Evolutionary conservation across 2,797 vertebrate genomes (phyloP), one percentile per base, ranked within the genome.

Genomic region (Darevskia mixta): DNA sequence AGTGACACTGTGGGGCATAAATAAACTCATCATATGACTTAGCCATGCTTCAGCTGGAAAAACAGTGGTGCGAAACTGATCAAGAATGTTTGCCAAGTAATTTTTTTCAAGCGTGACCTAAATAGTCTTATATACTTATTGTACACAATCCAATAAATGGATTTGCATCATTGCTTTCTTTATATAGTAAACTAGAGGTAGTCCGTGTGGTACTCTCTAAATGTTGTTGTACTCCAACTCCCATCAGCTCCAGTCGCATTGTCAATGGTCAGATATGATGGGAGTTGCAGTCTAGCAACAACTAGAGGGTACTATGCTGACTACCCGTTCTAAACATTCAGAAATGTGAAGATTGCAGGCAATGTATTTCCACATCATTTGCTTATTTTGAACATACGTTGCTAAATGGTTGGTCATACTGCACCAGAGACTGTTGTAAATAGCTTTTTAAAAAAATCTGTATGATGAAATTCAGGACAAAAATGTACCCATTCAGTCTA

Each of bases 371-470:
- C 32, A 66, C 79, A 45, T n/a, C 43, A 45, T 69, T 8, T 45
- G 29, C 27, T n/a, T 41, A 43, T 43, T 66, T 43, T 41, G 9
- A 23, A 61, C 18, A 25, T 78, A 88, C 66, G 6, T 23, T 38
- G 90, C 89, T 79, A 32, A 75, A 58, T 58, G 4, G 4, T 43
- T 85, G 11, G 29, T 41, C 41, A 91, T 58, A 69, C 23, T 0
- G 0, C 8, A 61, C 49, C 13, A 85, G 32, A 2, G 3, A 71
- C 88, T 9, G 41, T 0, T 7, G 49, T 6, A 15, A 85, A 75
- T 82, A 84, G 81, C 17, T 87, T 90, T 86, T 87, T 23, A 67
- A 18, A 20, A 35, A 61, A 86, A 79, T 43, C 86, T 45, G 61
- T 55, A 55, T 3, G 6, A 23, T 35, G 87, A 86, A 90, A 88